Percentiles rank a stretch among this genome's conserved stretches.
phyloP scores from a whole-genome alignment of 2,888 invertebrate species.

The Ptychoptera contaminata region DNA sequence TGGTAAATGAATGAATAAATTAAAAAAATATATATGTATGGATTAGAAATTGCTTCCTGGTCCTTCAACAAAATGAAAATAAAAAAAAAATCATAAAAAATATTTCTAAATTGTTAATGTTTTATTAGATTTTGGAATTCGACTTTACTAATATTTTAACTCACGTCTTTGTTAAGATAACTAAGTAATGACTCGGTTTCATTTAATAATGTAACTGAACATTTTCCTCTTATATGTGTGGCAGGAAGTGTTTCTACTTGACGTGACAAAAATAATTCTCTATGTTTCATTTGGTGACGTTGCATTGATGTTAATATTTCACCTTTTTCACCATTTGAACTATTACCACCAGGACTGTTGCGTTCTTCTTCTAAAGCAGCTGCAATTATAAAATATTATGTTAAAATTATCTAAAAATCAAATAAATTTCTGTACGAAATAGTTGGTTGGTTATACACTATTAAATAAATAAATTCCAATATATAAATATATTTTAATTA shows the following conservation, averaged over 20 bases:
- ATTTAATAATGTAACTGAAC: conserved; percentile 95
- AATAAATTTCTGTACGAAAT: too few relatives aligned
- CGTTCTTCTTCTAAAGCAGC: conserved; percentile 55
- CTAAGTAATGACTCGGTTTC: conserved; percentile 94
- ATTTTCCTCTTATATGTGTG: conserved; percentile 98
- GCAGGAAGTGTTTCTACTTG: conserved; percentile 97
- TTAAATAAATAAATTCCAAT: too few relatives aligned
- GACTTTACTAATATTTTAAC: conserved; percentile 28
- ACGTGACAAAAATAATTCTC: conserved; percentile 94
- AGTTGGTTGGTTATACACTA: too few relatives aligned
- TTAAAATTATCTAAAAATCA: too few relatives aligned
- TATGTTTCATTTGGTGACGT: conserved; percentile 90
- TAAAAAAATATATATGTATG: too few relatives aligned
- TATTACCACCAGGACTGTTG: conserved; percentile 22
- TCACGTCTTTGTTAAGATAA: conserved; percentile 91
- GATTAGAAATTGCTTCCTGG: too few relatives aligned
- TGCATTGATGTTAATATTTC: conserved; percentile 66
- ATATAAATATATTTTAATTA: too few relatives aligned
- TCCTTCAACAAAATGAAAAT: too few relatives aligned
- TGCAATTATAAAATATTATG: conserved; percentile 21
- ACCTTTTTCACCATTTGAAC: conserved; percentile 23
- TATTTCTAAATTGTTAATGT: background rate
- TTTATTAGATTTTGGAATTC: conserved; percentile 9
- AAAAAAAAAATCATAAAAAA: background rate
- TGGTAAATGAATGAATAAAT: background rate